These are phyloP conservation scores for Prostheceraeus crozeri DNA, from an alignment of 2,888 invertebrate genomes.

Conservation along the genomic window DNA sequence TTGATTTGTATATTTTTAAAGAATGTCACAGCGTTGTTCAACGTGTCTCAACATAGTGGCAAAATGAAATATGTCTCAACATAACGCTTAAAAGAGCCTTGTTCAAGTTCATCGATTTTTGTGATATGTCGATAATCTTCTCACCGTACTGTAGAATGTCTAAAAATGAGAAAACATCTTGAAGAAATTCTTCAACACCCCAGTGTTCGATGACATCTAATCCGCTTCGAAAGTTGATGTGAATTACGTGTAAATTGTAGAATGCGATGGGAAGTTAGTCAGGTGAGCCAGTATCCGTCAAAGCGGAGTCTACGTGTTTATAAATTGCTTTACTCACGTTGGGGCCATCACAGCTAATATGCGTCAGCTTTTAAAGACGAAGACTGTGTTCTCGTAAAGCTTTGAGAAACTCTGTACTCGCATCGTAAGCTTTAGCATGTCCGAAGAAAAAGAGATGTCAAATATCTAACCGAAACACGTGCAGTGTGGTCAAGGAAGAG, in stretches of 20 bases:
- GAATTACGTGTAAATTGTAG: neutral
- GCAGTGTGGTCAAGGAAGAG: slow-evolving; percentile 1
- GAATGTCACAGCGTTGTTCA: neutral
- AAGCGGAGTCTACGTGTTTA: neutral
- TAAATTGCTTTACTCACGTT: slow-evolving; percentile 13
- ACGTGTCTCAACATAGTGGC: slow-evolving; percentile 6
- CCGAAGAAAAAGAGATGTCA: slow-evolving; percentile 24
- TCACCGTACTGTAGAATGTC: neutral
- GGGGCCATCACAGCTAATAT: slow-evolving; percentile 5
- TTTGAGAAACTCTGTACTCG: slow-evolving; percentile 2
- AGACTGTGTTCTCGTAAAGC: slow-evolving; percentile 1
- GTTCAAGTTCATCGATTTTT: neutral
- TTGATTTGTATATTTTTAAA: slow-evolving; percentile 5
- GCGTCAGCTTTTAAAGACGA: neutral
- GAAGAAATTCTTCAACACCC: slow-evolving; percentile 3
- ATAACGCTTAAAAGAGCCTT: slow-evolving; percentile 19
- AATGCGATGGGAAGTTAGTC: neutral
- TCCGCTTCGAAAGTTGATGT: neutral
- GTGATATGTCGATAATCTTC: slow-evolving; percentile 23
- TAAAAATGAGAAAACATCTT: slow-evolving; percentile 13
- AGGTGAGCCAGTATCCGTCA: slow-evolving; percentile 23
- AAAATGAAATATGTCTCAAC: too few relatives aligned
- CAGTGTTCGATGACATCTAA: slow-evolving; percentile 9
- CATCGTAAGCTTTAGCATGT: neutral
- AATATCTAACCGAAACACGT: too few relatives aligned